These are phyloP conservation scores for Tyria jacobaeae DNA, from an alignment of 2,888 invertebrate species.

Conservation along the genomic window DNA sequence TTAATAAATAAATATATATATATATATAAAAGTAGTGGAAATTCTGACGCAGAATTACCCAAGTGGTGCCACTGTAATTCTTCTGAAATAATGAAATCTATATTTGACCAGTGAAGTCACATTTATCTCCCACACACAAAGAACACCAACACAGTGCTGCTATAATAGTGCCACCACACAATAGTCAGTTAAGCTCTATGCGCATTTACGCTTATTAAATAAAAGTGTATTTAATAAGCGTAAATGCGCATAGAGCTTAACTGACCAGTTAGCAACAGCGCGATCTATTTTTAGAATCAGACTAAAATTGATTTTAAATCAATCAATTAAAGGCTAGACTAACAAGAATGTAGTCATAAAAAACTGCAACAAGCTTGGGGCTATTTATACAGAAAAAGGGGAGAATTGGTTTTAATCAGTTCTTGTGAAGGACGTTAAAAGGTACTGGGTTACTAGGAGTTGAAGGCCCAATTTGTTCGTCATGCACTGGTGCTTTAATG, in stretches of 20 bases:
- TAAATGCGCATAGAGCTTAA: conserved; percentile 19
- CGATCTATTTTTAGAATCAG: conserved; percentile 58
- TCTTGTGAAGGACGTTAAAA: conserved; percentile 6
- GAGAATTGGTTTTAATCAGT: conserved; percentile 22
- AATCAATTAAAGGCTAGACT: conserved; percentile 72
- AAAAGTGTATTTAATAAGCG: conserved; percentile 7
- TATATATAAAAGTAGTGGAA: too few species aligned
- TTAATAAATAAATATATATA: too few species aligned
- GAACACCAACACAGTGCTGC: too few species aligned
- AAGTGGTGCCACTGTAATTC: too few species aligned
- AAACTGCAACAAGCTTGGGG: conserved; percentile 22
- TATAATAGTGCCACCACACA: too few species aligned
- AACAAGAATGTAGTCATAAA: conserved; percentile 43
- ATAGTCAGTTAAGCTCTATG: too few species aligned
- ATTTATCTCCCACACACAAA: too few species aligned
- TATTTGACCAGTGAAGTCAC: too few species aligned
- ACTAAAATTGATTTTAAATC: conserved; percentile 69
- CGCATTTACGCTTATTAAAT: too few species aligned
- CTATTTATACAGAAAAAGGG: conserved; percentile 21
- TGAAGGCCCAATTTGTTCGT: conserved; percentile 24
- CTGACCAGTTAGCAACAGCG: conserved; percentile 63
- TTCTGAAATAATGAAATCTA: too few species aligned
- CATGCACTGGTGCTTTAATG: neutral
- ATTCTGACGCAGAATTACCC: too few species aligned
- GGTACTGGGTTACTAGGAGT: conserved; percentile 20